Conservation (phyloP, 2,797 vertebrate genomes). For the Bradypodion ventrale region DNA sequence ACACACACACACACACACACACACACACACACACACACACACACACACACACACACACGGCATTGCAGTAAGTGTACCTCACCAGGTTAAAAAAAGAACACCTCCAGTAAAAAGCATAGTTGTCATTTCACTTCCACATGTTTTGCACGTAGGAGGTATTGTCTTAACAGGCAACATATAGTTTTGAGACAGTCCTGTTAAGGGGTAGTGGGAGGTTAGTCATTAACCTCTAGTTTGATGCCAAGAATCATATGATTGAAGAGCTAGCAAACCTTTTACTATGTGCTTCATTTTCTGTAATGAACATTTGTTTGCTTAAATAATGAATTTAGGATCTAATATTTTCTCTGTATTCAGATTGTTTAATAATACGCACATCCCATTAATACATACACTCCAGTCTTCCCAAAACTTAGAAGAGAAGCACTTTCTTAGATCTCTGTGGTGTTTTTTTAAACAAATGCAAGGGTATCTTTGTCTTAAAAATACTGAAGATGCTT, state of each 20-base stretch:
- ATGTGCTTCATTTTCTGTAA: constrained; percentile 31
- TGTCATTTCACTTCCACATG: background rate
- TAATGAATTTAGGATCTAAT: background rate
- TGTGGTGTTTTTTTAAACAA: background rate
- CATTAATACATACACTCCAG: background rate
- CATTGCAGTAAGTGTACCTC: background rate
- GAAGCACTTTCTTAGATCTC: background rate
- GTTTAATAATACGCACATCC: background rate
- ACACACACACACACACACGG: background rate
- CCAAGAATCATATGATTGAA: too few species aligned
- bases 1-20: background rate
- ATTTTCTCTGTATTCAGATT: background rate
- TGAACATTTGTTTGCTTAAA: constrained; percentile 35
- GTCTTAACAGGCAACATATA: too few species aligned
- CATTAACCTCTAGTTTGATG: too few species aligned
- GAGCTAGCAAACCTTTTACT: constrained; percentile 20
- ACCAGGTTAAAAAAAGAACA: too few species aligned
- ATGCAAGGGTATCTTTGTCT: background rate
- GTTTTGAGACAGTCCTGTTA: too few species aligned
- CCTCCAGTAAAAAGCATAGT: background rate
- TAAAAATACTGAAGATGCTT: background rate
- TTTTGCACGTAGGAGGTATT: too few species aligned
- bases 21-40: background rate
- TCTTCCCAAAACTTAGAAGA: constrained; percentile 21
- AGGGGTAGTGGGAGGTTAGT: too few species aligned